Percentiles rank a stretch among this genome's conserved stretches.
These are phyloP conservation scores for Nowickia ferox DNA, from an alignment of 2,888 invertebrate species.

Conservation along the genomic window DNA sequence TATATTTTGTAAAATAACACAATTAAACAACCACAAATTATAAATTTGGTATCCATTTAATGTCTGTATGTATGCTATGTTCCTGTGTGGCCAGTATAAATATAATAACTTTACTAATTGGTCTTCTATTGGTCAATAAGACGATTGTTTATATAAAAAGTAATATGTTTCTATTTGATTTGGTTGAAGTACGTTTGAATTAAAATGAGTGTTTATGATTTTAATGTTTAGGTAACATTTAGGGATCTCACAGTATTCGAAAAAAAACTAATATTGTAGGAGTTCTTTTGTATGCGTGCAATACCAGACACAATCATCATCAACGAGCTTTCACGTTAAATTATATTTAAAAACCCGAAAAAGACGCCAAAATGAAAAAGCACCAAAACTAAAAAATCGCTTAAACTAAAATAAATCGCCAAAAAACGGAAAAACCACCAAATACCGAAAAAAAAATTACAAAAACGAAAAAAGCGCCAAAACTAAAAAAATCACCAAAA, in stretches of 20 bases:
- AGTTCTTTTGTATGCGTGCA: background rate
- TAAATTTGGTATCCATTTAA: conserved; percentile 16
- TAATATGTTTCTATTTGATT: conserved; percentile 25
- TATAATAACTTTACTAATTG: conserved; percentile 67
- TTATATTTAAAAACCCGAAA: no score
- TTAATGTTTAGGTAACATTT: background rate
- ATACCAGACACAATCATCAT: background rate
- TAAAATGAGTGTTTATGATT: conserved; percentile 34
- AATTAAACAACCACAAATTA: conserved; percentile 42
- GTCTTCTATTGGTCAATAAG: conserved; percentile 61
- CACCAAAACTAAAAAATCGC: no score
- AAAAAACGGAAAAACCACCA: no score
- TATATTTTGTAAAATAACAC: conserved; percentile 56
- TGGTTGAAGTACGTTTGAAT: conserved; percentile 15
- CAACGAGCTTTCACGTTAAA: no score
- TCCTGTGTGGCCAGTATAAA: conserved; percentile 25
- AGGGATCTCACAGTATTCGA: background rate
- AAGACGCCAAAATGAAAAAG: no score
- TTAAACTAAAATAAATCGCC: no score
- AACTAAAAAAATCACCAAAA: no score
- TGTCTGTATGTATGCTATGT: background rate
- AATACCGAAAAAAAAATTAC: no score
- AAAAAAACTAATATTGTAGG: background rate
- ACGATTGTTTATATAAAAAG: conserved; percentile 22
- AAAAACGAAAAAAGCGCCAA: no score